Percentiles rank a stretch among this genome's conserved stretches.
Conservation (phyloP, 2,797 vertebrate species). For the Loris lydekkerianus region DNA sequence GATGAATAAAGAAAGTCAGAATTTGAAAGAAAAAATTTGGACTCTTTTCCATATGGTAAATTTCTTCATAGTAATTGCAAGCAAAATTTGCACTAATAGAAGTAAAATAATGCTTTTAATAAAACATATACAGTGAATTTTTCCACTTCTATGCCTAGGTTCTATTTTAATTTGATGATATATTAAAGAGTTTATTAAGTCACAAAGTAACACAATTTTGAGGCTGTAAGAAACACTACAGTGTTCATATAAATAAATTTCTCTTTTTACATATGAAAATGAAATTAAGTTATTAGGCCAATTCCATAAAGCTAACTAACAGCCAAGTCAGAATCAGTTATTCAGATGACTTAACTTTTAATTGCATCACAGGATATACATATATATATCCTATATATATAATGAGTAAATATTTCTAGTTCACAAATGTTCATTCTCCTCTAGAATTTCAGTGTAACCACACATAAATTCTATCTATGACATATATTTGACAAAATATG, state of each 20-base stretch:
- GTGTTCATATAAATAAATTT: not conserved
- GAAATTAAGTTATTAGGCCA: not conserved
- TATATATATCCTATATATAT: not conserved
- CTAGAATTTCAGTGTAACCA: not conserved
- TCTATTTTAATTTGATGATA: not conserved
- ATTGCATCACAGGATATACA: not conserved
- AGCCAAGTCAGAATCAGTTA: not conserved
- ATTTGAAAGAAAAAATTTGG: not conserved
- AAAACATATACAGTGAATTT: not conserved
- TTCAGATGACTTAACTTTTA: not conserved
- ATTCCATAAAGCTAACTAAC: not conserved
- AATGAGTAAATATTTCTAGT: not conserved
- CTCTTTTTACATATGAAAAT: not conserved
- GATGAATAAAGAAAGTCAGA: slow-evolving; percentile 36
- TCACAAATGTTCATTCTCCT: not conserved
- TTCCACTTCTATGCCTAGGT: not conserved
- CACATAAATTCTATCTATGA: not conserved
- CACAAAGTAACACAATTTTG: not conserved
- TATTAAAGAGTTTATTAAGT: not conserved
- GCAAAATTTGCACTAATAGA: not conserved
- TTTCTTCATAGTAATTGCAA: not conserved
- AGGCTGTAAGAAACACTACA: not conserved
- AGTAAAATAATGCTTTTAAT: not conserved
- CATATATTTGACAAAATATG: not conserved
- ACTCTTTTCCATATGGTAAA: not conserved